Percentiles rank a stretch among this genome's conserved stretches.
Evolutionary conservation across 2,888 invertebrate genomes (phyloP).

Genomic region (Tupiocoris notatus): DNA sequence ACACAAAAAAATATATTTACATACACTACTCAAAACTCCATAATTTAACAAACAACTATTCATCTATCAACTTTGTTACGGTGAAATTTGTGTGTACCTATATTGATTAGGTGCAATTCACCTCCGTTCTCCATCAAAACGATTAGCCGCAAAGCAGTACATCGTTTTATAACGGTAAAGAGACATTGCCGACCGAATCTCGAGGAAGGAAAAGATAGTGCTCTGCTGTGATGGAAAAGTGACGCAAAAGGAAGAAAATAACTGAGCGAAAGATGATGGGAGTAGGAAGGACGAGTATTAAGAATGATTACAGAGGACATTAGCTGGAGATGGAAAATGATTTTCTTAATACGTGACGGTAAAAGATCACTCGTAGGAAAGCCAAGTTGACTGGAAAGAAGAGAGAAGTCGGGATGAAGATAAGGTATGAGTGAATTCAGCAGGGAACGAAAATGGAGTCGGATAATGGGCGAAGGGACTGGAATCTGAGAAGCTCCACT

Average conservation of each 20-base stretch:
- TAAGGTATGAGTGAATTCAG: background rate
- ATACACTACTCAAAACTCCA: too few species aligned
- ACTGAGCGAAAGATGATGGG: background rate
- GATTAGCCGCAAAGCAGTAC: background rate
- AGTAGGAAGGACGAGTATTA: background rate
- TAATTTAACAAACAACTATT: too few species aligned
- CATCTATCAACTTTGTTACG: too few species aligned
- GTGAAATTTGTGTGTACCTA: too few species aligned
- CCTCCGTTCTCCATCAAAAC: too few species aligned
- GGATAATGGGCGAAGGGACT: background rate
- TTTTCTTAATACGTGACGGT: background rate
- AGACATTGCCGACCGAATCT: background rate
- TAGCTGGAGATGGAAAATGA: background rate
- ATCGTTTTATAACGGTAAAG: background rate
- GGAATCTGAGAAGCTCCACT: background rate
- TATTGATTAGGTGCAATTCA: too few species aligned
- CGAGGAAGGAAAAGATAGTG: background rate
- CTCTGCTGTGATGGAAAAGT: background rate
- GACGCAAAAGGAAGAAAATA: background rate
- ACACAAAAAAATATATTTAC: too few species aligned
- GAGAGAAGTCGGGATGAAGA: background rate
- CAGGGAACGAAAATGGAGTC: background rate
- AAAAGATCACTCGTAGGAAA: background rate
- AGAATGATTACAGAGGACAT: background rate
- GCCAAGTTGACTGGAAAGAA: background rate